Conservation (phyloP, 2,113 vertebrate genomes). For the Corythaixoides concolor region DNA sequence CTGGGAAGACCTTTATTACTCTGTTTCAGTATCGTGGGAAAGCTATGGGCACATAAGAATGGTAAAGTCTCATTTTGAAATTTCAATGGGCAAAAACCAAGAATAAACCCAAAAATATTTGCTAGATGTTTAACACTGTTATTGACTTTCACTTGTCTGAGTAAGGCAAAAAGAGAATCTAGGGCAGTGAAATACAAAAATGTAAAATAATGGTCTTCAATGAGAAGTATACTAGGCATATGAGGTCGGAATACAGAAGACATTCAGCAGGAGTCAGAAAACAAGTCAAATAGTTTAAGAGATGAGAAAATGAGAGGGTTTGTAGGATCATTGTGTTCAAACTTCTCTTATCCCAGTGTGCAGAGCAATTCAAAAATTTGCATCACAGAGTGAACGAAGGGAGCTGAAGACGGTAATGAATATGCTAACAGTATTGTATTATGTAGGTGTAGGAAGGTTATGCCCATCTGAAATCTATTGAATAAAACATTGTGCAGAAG, state of each 20-base stretch:
- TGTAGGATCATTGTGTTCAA: background rate
- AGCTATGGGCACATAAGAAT: background rate
- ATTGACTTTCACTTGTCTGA: background rate
- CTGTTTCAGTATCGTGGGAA: background rate
- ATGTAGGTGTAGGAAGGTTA: background rate
- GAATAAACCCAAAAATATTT: background rate
- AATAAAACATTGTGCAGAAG: slow-evolving; percentile 16
- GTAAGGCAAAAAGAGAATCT: background rate
- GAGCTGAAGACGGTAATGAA: background rate
- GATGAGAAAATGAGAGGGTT: fast-evolving
- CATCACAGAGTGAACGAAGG: background rate
- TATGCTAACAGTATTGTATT: background rate
- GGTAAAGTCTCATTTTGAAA: background rate
- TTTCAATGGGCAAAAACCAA: background rate
- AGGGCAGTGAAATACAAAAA: background rate
- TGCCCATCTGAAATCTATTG: background rate
- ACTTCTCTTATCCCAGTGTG: background rate
- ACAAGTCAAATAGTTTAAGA: background rate
- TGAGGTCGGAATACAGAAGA: background rate
- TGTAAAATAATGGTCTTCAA: background rate
- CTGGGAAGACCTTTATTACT: background rate
- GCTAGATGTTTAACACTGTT: background rate
- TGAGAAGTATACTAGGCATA: background rate
- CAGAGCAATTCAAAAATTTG: background rate
- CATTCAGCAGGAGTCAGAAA: background rate